These are phyloP conservation scores for Charanyca ferruginea DNA, from an alignment of 2,888 invertebrate genomes.

Conservation along the genomic window DNA sequence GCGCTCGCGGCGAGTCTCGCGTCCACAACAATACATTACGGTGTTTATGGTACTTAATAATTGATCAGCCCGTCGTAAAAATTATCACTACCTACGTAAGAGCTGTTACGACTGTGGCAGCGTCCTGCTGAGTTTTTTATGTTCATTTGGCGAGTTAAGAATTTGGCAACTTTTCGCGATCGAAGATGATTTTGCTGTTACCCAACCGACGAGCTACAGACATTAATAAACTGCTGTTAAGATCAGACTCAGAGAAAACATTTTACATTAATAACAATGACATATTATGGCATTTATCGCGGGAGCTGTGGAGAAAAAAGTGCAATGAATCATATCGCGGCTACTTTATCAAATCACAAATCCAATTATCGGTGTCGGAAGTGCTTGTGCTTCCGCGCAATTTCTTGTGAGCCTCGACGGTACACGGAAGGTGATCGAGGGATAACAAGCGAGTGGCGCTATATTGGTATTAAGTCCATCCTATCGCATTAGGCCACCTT, in stretches of 20 bases:
- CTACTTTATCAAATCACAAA: constrained; percentile 69
- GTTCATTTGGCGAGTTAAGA: constrained; percentile 45
- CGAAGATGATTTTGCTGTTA: constrained; percentile 53
- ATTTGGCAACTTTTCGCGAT: constrained; percentile 52
- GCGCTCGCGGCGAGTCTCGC: constrained; percentile 27
- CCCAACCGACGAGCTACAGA: constrained; percentile 29
- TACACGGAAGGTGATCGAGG: constrained; percentile 74
- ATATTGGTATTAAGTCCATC: constrained; percentile 55
- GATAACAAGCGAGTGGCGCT: constrained; percentile 62
- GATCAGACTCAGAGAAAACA: constrained; percentile 18
- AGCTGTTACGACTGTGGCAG: constrained; percentile 31
- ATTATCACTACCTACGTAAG: constrained; percentile 39
- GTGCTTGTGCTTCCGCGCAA: constrained; percentile 78
- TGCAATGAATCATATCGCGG: constrained; percentile 75
- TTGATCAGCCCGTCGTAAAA: constrained; percentile 38
- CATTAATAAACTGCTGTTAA: constrained; percentile 27
- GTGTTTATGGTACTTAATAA: constrained; percentile 41
- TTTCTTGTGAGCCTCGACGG: constrained; percentile 73
- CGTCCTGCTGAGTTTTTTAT: constrained; percentile 32
- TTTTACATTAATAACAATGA: constrained; percentile 26
- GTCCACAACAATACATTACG: constrained; percentile 42
- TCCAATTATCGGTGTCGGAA: constrained; percentile 81
- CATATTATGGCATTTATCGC: constrained; percentile 8
- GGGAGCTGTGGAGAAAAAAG: constrained; percentile 52
- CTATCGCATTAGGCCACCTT: constrained; percentile 57